Conservation (phyloP, 2,797 vertebrate species). For the Molothrus aeneus region DNA sequence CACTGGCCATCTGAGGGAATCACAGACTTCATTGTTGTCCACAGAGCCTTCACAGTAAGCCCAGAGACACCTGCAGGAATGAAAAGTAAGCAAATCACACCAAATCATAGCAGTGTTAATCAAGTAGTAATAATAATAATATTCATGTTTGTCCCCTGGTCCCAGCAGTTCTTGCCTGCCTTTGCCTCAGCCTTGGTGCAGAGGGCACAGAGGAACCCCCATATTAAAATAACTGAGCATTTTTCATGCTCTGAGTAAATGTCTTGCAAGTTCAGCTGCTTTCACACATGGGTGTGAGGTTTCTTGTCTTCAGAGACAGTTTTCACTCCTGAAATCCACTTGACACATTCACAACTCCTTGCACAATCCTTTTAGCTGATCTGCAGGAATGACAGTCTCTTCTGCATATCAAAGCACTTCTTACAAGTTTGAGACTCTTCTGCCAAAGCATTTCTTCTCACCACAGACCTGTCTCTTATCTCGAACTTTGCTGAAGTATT, state of each 20-base stretch:
- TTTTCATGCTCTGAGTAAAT: background rate
- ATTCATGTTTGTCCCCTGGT: background rate
- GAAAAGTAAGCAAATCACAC: background rate
- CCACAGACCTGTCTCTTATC: background rate
- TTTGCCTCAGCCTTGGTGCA: rapidly evolving
- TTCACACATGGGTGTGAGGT: background rate
- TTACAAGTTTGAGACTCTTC: background rate
- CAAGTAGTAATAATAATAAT: background rate
- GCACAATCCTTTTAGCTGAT: background rate
- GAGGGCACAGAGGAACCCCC: background rate
- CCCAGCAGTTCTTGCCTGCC: background rate
- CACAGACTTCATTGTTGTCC: background rate
- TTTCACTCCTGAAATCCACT: background rate
- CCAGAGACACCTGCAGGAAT: background rate
- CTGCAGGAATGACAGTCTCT: background rate
- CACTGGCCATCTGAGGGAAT: background rate
- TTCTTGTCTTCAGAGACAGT: background rate
- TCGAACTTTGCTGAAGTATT: background rate
- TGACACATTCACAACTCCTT: background rate
- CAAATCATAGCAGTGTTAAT: background rate
- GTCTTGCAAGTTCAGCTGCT: background rate
- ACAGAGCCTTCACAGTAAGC: background rate
- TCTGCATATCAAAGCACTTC: background rate
- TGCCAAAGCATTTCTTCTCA: background rate
- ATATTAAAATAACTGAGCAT: background rate